Conservation (phyloP, 2,797 vertebrate species). For the Tympanoctomys barrerae region DNA sequence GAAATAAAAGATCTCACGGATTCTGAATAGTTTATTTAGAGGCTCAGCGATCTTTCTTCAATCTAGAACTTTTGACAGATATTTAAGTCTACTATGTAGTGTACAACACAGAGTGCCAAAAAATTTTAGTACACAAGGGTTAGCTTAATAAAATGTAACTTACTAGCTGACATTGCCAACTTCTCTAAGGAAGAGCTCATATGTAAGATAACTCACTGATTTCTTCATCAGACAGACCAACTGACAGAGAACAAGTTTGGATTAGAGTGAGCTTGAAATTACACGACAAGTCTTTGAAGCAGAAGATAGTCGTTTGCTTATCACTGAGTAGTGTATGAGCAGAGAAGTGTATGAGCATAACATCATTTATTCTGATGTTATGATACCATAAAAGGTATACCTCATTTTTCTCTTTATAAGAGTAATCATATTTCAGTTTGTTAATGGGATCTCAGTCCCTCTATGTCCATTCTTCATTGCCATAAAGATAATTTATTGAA, state of each 20-base stretch:
- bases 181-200: not conserved
- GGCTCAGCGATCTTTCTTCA: not conserved
- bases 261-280: not conserved
- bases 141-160: not conserved
- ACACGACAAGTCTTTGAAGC: not conserved
- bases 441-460: not conserved
- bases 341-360: not conserved
- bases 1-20: not conserved
- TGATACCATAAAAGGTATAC: not conserved
- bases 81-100: not conserved
- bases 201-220: not conserved
- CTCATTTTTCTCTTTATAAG: not conserved
- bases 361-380: not conserved
- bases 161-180: not conserved
- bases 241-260: not conserved
- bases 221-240: not conserved
- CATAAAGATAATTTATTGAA: not conserved
- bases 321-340: not conserved
- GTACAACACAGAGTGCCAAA: not conserved
- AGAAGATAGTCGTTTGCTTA: not conserved
- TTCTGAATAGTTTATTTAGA: not conserved
- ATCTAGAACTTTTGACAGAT: not conserved
- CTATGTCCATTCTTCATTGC: not conserved
- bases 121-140: not conserved
- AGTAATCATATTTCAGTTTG: not conserved